phyloP scores from a whole-genome alignment of 2,797 vertebrate genomes.

The Labroides dimidiatus region DNA sequence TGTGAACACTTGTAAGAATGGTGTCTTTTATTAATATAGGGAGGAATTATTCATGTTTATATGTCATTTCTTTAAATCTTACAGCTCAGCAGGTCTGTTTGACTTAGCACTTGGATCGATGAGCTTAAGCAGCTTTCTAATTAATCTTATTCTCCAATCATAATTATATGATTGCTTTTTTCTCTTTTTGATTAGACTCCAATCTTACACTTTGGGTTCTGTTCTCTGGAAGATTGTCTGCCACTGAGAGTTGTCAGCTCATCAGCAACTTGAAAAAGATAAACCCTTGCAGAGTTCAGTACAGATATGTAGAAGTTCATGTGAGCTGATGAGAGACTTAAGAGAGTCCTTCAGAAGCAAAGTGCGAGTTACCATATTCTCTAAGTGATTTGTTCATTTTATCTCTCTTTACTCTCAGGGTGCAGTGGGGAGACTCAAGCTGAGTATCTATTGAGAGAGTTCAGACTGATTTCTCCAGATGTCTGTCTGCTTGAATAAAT shows the following conservation, averaged over 20 bases:
- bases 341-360: conserved; percentile 46
- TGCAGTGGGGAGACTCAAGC: conserved; percentile 24
- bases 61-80: too few species aligned
- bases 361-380: conserved; percentile 49
- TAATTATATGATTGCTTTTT: conserved; percentile 41
- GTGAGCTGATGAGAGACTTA: conserved; percentile 42
- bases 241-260: conserved; percentile 33
- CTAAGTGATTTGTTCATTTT: conserved; percentile 50
- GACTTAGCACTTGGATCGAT: conserved; percentile 16
- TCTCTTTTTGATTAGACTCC: conserved; percentile 43
- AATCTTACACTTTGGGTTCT: conserved; percentile 31
- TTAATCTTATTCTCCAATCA: conserved; percentile 37
- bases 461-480: conserved; percentile 53
- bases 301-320: conserved; percentile 33
- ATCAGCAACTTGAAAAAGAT: conserved; percentile 48
- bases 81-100: too few species aligned
- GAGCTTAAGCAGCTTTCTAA: conserved; percentile 31
- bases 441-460: conserved; percentile 41
- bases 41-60: background rate
- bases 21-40: background rate
- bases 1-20: background rate
- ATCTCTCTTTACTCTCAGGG: conserved; percentile 28
- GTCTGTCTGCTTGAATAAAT: conserved; percentile 54
- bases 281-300: conserved; percentile 42
- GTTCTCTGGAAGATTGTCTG: conserved; percentile 27